Conservation (phyloP, 2,888 invertebrate species). For the Sinopyrophorus schimmeli region DNA sequence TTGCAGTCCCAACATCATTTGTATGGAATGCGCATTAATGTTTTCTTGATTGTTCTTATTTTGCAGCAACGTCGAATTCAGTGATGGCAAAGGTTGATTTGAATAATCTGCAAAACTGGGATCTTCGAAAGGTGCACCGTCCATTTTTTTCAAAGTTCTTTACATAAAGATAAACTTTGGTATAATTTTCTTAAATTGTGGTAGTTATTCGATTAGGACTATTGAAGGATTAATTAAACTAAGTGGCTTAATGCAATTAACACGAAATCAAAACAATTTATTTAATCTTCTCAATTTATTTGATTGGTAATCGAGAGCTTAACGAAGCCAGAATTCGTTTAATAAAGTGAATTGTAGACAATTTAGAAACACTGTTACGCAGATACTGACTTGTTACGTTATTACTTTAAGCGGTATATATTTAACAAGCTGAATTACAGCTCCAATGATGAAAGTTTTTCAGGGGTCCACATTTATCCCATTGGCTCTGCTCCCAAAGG, state of each 20-base stretch:
- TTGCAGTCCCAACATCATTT: conserved; percentile 67
- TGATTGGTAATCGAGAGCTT: conserved; percentile 46
- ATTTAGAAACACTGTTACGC: conserved; percentile 47
- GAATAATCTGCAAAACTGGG: conserved; percentile 78
- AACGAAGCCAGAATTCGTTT: conserved; percentile 32
- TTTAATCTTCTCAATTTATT: conserved; percentile 46
- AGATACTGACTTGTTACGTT: conserved; percentile 55
- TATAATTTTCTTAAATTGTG: too few species aligned
- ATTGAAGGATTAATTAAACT: conserved; percentile 34
- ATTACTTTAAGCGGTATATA: conserved; percentile 58
- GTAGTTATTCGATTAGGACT: conserved; percentile 22
- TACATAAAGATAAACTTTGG: too few species aligned
- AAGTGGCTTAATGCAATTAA: conserved; percentile 40
- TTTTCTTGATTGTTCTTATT: conserved; percentile 52
- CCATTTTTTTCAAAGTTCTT: too few species aligned
- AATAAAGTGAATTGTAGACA: conserved; percentile 44
- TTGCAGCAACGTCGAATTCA: conserved; percentile 51
- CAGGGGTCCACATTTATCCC: conserved; percentile 17
- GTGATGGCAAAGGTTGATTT: conserved; percentile 57
- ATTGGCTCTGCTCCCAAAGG: conserved; percentile 26
- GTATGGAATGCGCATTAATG: conserved; percentile 65
- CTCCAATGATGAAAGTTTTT: conserved; percentile 17
- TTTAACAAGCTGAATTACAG: conserved; percentile 55
- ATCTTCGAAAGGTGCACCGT: conserved; percentile 73
- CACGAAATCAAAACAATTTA: conserved; percentile 51